Evolutionary conservation across 2,888 invertebrate genomes (phyloP).

Genomic region (Drosophila planitibia): DNA sequence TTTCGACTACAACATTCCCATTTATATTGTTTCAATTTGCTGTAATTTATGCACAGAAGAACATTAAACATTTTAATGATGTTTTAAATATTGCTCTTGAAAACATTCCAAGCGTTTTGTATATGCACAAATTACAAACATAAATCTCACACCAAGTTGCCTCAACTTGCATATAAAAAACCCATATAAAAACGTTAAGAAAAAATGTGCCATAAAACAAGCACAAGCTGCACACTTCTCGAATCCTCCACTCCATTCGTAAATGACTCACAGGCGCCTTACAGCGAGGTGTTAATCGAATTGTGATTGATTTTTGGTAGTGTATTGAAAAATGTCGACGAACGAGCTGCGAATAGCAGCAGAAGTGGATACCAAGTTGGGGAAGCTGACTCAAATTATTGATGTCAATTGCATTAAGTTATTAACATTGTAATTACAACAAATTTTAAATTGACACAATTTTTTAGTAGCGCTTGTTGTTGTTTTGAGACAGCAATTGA

Average conservation of each 20-base stretch:
- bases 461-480: not conserved
- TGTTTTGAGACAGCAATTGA: slow-evolving; percentile 45
- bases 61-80: not conserved
- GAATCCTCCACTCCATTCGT: not conserved
- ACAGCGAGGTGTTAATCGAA: slow-evolving; percentile 65
- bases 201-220: not conserved
- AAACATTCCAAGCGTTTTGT: not conserved
- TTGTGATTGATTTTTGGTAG: slow-evolving; percentile 72
- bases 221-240: not conserved
- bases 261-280: slow-evolving; percentile 15
- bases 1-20: not conserved
- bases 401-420: slow-evolving; percentile 75
- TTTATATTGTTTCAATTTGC: not conserved
- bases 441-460: slow-evolving; percentile 64
- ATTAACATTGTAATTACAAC: slow-evolving; percentile 74
- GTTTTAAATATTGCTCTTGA: not conserved
- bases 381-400: slow-evolving; percentile 51
- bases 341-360: slow-evolving; percentile 1
- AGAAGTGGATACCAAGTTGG: not conserved
- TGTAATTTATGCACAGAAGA: not conserved
- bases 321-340: slow-evolving; percentile 48
- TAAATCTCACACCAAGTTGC: slow-evolving; percentile 1
- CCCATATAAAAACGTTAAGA: not conserved
- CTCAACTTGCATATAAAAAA: not conserved
- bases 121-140: not conserved